Percentiles rank a stretch among this genome's conserved stretches.
Conservation (phyloP, 2,888 invertebrate species). For the Mesorhabditis sp. region DNA sequence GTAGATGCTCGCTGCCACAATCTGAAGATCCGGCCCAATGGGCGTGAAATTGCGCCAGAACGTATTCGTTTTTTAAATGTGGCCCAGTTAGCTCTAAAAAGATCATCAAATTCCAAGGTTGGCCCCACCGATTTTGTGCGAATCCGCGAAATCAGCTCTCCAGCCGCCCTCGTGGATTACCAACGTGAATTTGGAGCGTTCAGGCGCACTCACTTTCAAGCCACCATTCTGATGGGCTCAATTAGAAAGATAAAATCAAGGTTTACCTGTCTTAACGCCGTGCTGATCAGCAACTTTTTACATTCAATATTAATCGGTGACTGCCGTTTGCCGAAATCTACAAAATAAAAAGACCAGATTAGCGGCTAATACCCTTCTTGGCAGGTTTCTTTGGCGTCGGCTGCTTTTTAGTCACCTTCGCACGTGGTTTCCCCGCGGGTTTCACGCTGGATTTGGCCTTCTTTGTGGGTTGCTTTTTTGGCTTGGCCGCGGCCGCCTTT, state of each 20-base stretch:
- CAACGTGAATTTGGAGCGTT: not conserved
- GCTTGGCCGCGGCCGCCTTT: no score
- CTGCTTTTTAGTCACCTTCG: not conserved
- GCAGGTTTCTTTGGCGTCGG: not conserved
- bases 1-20: not conserved
- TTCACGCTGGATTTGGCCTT: not conserved
- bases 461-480: not conserved
- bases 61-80: not conserved
- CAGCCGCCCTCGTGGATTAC: not conserved
- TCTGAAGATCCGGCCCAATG: not conserved
- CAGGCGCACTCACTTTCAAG: not conserved
- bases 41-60: not conserved
- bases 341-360: not conserved
- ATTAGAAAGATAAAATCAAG: not conserved
- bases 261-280: not conserved
- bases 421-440: not conserved
- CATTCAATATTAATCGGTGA: not conserved
- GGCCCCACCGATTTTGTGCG: not conserved
- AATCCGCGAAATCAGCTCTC: not conserved
- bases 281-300: not conserved
- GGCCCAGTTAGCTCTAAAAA: not conserved
- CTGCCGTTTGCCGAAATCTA: not conserved
- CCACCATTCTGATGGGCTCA: slow-evolving; percentile 2
- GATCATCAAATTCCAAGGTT: not conserved
- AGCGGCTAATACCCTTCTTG: not conserved